Evolutionary conservation across 92 coral and sea anemone genomes (phyloP).

Genomic region (Bergia puertoricense): DNA sequence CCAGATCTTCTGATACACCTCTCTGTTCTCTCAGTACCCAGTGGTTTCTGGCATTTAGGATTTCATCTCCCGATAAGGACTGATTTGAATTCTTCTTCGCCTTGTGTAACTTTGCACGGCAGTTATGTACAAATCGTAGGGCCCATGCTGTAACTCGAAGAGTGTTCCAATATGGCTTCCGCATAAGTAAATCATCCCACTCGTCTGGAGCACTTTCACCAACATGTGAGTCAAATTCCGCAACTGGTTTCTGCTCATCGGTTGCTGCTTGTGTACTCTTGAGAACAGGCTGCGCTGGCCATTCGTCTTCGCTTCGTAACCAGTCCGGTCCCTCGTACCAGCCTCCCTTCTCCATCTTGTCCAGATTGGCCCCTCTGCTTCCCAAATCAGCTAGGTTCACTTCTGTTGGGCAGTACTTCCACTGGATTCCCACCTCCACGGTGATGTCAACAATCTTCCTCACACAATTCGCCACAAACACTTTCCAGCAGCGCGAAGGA

Average conservation of each 20-base stretch:
- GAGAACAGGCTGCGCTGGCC: constrained; percentile 23
- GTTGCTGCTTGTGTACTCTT: no score
- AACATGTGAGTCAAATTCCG: no score
- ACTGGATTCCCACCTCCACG: neutral
- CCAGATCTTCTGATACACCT: constrained; percentile 19
- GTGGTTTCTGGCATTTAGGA: no score
- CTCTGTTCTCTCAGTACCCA: constrained; percentile 52
- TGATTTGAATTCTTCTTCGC: neutral
- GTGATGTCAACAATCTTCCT: neutral
- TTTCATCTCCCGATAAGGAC: no score
- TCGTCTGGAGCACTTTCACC: constrained; percentile 12
- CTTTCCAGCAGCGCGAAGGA: neutral
- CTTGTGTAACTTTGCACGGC: neutral
- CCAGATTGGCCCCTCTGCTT: constrained; percentile 25
- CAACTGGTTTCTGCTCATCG: no score
- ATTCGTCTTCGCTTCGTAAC: neutral
- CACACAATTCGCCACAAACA: constrained; percentile 2
- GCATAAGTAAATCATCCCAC: neutral
- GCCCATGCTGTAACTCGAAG: constrained; percentile 31
- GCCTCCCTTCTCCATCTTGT: neutral
- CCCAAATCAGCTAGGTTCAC: neutral
- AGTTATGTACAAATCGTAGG: constrained; percentile 17
- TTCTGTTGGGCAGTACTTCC: no score
- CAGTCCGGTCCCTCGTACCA: constrained; percentile 20
- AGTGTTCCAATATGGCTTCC: constrained; percentile 1